phyloP scores from a whole-genome alignment of 2,113 vertebrate genomes.

The Nipponia nippon region DNA sequence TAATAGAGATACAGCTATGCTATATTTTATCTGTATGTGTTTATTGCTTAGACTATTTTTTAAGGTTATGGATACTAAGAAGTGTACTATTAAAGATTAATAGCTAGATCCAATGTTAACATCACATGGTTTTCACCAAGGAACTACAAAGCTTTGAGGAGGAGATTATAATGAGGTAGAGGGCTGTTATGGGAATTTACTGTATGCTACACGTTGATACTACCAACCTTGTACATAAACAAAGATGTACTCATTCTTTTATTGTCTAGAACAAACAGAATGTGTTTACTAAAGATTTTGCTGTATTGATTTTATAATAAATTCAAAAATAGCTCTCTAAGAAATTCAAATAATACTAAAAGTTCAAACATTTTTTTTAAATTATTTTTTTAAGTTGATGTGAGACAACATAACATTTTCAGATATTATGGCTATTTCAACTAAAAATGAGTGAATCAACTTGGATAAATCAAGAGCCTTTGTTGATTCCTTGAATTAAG shows the following conservation, averaged over 20 bases:
- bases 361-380: neutral
- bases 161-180: slow-evolving; percentile 21
- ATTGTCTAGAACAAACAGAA: neutral
- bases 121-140: neutral
- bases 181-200: neutral
- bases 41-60: neutral
- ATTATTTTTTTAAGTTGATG: neutral
- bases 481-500: neutral
- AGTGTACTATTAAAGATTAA: neutral
- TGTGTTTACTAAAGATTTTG: neutral
- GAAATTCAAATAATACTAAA: neutral
- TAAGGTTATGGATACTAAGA: neutral
- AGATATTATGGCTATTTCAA: neutral
- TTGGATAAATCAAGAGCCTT: neutral
- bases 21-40: neutral
- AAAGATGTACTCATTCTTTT: neutral
- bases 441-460: neutral
- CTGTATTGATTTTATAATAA: neutral
- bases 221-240: neutral
- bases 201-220: neutral
- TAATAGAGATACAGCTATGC: neutral
- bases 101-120: neutral
- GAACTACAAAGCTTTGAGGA: neutral
- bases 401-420: neutral
- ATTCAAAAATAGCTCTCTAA: neutral